Percentiles rank a stretch among this genome's conserved stretches.
Conservation (phyloP, 2,888 invertebrate genomes). For the Zaprionus bogoriensis region DNA sequence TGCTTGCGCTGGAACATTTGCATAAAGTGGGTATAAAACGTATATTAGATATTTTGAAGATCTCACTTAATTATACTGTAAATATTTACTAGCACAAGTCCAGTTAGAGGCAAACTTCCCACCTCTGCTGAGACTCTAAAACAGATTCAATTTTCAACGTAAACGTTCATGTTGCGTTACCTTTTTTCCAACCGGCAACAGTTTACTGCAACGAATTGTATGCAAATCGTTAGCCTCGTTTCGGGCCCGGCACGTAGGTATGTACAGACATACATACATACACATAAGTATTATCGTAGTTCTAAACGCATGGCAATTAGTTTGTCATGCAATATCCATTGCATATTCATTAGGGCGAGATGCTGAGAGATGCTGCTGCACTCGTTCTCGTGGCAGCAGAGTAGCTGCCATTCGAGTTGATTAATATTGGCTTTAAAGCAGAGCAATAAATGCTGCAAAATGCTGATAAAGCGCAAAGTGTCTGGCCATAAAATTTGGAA, state of each 20-base stretch:
- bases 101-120: no score
- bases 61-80: no score
- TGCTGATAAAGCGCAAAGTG: slow-evolving; percentile 55
- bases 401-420: slow-evolving; percentile 13
- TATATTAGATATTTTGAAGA: no score
- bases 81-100: no score
- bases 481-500: slow-evolving; percentile 48
- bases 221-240: slow-evolving; percentile 24
- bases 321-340: slow-evolving; percentile 10
- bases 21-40: no score
- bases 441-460: slow-evolving; percentile 32
- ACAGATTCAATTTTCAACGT: neutral
- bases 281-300: neutral
- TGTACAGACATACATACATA: neutral
- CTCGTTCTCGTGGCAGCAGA: neutral
- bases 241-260: no score
- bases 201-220: slow-evolving; percentile 6
- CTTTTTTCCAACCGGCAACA: neutral
- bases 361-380: neutral
- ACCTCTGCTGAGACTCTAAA: neutral
- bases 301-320: slow-evolving; percentile 27
- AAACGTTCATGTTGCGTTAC: no score
- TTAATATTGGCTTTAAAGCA: slow-evolving; percentile 25
- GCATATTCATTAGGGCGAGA: slow-evolving; percentile 12
- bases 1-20: no score